These are phyloP conservation scores for Furcifer pardalis DNA, from an alignment of 2,797 vertebrate genomes.

Conservation along the genomic window DNA sequence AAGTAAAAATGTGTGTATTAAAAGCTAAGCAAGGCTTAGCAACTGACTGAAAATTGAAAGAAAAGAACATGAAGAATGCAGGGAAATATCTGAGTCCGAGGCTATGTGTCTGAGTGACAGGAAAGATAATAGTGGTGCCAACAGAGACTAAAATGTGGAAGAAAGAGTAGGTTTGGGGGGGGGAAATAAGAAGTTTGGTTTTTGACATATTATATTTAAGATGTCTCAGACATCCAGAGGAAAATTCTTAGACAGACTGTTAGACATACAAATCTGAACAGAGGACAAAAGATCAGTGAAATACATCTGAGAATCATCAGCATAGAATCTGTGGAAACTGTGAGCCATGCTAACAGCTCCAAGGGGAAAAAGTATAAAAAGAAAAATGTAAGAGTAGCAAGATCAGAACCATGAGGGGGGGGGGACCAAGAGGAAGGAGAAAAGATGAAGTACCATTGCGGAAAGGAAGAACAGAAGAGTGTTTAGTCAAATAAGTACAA, in stretches of 20 bases:
- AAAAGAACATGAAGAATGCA: conserved; percentile 2
- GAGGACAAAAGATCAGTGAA: conserved; percentile 29
- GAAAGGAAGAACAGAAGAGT: neutral
- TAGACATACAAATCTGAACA: conserved; percentile 39
- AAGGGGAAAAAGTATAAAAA: neutral
- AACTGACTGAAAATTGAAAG: neutral
- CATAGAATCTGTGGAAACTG: conserved; percentile 6
- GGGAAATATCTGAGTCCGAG: neutral
- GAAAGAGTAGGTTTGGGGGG: conserved; percentile 17
- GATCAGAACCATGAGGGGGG: neutral
- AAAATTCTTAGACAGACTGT: conserved; percentile 33
- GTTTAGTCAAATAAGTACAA: neutral
- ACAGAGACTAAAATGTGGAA: conserved; percentile 35
- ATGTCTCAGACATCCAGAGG: conserved; percentile 28
- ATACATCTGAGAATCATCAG: conserved; percentile 20
- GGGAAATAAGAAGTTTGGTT: conserved; percentile 24
- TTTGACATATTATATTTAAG: conserved; percentile 36
- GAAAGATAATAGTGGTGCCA: conserved; percentile 36
- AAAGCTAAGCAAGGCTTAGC: conserved; percentile 21
- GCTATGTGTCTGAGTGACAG: conserved; percentile 29
- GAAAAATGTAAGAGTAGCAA: neutral
- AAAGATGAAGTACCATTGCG: neutral
- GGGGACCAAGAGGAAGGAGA: neutral
- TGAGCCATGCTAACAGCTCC: conserved; percentile 25
- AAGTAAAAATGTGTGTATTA: neutral